phyloP scores from a whole-genome alignment of 2,888 invertebrate species.

The Polydrusus pterygomalis region DNA sequence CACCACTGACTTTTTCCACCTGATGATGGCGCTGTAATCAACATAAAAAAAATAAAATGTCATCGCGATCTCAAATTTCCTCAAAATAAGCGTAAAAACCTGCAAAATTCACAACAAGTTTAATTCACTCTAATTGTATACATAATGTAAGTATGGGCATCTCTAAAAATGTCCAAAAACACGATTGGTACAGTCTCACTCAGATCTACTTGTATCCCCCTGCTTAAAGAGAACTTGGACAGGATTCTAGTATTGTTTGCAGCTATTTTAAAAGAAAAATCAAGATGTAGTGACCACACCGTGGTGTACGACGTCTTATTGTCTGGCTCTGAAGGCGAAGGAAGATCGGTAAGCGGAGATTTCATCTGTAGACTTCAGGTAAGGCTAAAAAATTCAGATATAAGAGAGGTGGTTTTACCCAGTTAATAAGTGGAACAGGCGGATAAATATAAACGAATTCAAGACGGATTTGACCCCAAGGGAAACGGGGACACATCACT shows the following conservation, averaged over 20 bases:
- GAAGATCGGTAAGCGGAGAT: slow-evolving; percentile 68
- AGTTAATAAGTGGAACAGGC: slow-evolving; percentile 57
- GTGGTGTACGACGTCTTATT: slow-evolving; percentile 67
- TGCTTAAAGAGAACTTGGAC: slow-evolving; percentile 68
- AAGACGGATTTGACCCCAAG: slow-evolving; percentile 67
- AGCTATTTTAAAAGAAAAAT: slow-evolving; percentile 68
- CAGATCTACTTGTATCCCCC: slow-evolving; percentile 67
- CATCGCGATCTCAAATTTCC: slow-evolving; percentile 28
- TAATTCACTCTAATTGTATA: slow-evolving; percentile 9
- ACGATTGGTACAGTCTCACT: slow-evolving; percentile 68
- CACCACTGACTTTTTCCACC: slow-evolving; percentile 26
- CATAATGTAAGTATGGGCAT: slow-evolving; percentile 48
- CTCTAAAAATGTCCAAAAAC: slow-evolving; percentile 51
- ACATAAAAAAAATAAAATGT: slow-evolving; percentile 24
- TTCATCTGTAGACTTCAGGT: slow-evolving; percentile 71
- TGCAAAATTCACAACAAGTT: slow-evolving; percentile 1
- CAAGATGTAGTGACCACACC: slow-evolving; percentile 60
- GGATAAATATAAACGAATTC: slow-evolving; percentile 48
- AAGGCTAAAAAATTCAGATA: slow-evolving; percentile 44
- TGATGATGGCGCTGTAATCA: slow-evolving; percentile 40
- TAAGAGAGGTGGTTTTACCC: slow-evolving; percentile 36
- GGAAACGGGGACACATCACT: slow-evolving; percentile 65
- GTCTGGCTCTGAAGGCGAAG: slow-evolving; percentile 64
- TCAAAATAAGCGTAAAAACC: slow-evolving; percentile 40
- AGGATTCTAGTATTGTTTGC: slow-evolving; percentile 70